Conservation (phyloP, 2,888 invertebrate species). For the Anarsia innoxiella region DNA sequence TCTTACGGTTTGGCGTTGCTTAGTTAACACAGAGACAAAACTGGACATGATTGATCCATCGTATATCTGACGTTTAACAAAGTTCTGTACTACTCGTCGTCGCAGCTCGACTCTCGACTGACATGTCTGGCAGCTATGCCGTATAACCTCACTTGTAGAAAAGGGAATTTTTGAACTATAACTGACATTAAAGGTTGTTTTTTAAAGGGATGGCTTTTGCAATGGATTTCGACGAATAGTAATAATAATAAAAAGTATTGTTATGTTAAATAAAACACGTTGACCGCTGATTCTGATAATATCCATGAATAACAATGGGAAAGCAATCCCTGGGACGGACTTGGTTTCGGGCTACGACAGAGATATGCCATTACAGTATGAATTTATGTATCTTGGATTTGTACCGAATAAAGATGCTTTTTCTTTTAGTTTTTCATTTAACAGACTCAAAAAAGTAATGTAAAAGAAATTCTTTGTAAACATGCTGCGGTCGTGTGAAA, state of each 20-base stretch:
- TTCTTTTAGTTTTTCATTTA: neutral
- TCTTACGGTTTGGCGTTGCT: slow-evolving; percentile 50
- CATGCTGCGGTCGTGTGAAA: no score
- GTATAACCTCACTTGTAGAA: no score
- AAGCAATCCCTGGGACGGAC: slow-evolving; percentile 34
- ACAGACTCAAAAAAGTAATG: no score
- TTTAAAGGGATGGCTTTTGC: no score
- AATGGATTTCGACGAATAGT: no score
- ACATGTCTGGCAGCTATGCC: no score
- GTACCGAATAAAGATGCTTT: neutral
- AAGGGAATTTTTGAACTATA: no score
- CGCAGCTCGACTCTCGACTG: no score
- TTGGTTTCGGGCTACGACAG: slow-evolving; percentile 39
- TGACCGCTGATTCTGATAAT: slow-evolving; percentile 38
- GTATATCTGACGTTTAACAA: slow-evolving; percentile 7
- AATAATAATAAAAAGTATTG: slow-evolving; percentile 27
- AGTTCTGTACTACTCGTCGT: no score
- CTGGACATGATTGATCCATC: slow-evolving; percentile 56
- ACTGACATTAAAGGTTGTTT: no score
- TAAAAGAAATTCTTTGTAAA: no score
- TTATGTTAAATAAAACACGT: slow-evolving; percentile 42
- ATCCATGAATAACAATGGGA: slow-evolving; percentile 57
- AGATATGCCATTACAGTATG: slow-evolving; percentile 59
- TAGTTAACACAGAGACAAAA: slow-evolving; percentile 30
- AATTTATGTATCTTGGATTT: slow-evolving; percentile 57